A percentile compares a stretch with the other conserved stretches of the same genome.
phyloP scores from a whole-genome alignment of 2,888 invertebrate genomes.

The Gymnocheta viridis region DNA sequence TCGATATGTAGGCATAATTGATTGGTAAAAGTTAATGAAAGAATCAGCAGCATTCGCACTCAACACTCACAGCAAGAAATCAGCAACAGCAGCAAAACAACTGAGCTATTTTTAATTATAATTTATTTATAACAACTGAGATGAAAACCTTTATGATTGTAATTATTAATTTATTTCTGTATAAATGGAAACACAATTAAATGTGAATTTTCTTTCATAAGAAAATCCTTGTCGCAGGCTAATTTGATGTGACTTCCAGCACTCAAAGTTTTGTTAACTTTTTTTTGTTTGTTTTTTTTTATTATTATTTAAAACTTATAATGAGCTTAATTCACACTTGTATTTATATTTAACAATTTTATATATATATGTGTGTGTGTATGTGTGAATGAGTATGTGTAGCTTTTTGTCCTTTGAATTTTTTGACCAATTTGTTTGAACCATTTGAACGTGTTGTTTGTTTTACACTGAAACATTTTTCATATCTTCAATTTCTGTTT shows the following conservation, averaged over 20 bases:
- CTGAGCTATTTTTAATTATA: neutral
- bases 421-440: slow-evolving; percentile 35
- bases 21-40: neutral
- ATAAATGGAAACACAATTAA: neutral
- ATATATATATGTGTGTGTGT: neutral
- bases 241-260: neutral
- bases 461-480: slow-evolving; percentile 56
- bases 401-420: neutral
- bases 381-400: neutral
- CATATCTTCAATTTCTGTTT: slow-evolving; percentile 40
- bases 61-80: neutral
- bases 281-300: neutral
- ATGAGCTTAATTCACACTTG: neutral
- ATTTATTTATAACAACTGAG: neutral
- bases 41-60: neutral
- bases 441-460: slow-evolving; percentile 53
- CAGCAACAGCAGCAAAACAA: slow-evolving; percentile 8
- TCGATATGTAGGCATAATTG: neutral
- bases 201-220: neutral
- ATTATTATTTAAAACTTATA: neutral
- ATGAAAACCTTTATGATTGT: neutral
- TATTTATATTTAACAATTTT: slow-evolving; percentile 18
- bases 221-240: neutral
- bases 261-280: neutral
- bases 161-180: neutral